Percentiles rank a stretch among this genome's conserved stretches.
These are phyloP conservation scores for Cepphus grylle DNA, from an alignment of 2,113 vertebrate genomes.

Conservation along the genomic window DNA sequence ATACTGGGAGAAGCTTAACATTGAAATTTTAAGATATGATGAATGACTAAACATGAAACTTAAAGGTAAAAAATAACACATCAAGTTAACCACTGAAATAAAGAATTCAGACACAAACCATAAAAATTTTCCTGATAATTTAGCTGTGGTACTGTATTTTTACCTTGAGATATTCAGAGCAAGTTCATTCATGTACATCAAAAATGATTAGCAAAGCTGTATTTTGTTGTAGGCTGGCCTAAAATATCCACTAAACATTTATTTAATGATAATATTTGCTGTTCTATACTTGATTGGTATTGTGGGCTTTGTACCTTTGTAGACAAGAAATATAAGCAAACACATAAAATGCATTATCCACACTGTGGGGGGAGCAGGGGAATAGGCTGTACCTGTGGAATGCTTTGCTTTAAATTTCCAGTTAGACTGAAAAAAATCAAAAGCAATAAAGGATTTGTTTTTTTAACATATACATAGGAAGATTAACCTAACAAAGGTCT, in stretches of 20 bases:
- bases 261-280: background rate
- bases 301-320: background rate
- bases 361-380: background rate
- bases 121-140: background rate
- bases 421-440: background rate
- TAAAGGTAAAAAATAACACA: background rate
- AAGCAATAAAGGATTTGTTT: background rate
- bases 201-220: background rate
- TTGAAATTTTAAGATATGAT: background rate
- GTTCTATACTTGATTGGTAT: background rate
- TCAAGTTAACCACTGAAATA: background rate
- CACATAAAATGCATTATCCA: background rate
- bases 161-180: background rate
- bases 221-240: background rate
- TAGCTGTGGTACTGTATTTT: background rate
- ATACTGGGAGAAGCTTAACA: background rate
- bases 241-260: background rate
- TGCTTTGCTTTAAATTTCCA: background rate
- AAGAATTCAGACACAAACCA: background rate
- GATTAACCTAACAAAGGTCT: background rate
- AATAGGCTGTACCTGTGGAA: background rate
- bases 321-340: background rate
- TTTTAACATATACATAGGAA: background rate
- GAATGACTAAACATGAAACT: background rate
- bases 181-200: background rate